These are phyloP conservation scores for Hafferia zeledoni DNA, from an alignment of 2,797 vertebrate species.

Conservation along the genomic window DNA sequence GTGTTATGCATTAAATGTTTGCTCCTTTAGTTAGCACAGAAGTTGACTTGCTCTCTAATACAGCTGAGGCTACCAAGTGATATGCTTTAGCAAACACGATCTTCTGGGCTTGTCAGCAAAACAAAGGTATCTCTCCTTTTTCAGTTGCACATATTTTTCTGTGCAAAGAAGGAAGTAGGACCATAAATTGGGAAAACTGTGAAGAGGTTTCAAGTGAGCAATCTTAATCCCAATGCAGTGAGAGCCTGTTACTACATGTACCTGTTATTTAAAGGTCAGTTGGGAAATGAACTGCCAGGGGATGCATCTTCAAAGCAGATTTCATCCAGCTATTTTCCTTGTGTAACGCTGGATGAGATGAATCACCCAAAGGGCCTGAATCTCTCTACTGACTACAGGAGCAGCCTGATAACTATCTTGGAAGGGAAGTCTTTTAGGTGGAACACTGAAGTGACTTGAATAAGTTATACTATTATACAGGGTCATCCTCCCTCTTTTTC, in stretches of 20 bases:
- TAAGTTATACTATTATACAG: neutral
- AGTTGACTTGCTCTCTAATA: neutral
- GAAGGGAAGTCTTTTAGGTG: neutral
- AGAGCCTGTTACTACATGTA: neutral
- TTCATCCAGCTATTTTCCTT: neutral
- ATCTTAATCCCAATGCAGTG: neutral
- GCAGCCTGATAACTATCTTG: neutral
- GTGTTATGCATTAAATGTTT: neutral
- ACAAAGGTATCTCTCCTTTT: neutral
- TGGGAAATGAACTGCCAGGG: neutral
- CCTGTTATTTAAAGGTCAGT: neutral
- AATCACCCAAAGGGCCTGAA: neutral
- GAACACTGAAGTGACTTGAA: neutral
- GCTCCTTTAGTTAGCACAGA: neutral
- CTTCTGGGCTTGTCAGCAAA: neutral
- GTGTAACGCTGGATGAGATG: neutral
- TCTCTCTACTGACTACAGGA: neutral
- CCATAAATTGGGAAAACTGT: neutral
- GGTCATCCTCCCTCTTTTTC: neutral
- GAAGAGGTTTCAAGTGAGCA: neutral
- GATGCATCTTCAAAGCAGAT: neutral
- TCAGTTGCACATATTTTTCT: neutral
- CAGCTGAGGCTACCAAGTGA: neutral
- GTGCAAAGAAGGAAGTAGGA: neutral
- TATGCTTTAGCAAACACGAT: neutral